Evolutionary conservation across 64 coral and sea anemone genomes (phyloP), one percentile per base, ranked within the genome.

Genomic region (Montipora sp.): DNA sequence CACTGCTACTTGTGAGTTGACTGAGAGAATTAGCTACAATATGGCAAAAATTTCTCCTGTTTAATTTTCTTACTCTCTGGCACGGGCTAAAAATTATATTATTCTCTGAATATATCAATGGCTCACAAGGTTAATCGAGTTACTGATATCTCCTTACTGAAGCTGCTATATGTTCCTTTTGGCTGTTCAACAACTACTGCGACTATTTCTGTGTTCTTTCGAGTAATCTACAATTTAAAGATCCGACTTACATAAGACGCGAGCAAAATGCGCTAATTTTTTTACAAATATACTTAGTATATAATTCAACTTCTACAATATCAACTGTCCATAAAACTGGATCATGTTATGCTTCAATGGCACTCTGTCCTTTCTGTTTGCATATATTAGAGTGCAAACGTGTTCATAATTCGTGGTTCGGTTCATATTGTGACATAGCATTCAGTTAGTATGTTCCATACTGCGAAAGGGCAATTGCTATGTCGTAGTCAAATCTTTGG

Each of bases 261-360:
- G 77, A 48, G 53, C 19, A 49, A 85, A 49, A 50, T 85, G 82
- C 66, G 82, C 65, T 85, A 85, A 66, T 36, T 44, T 85, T 57
- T 50, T 22, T 19, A 85, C 45, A 66, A 49, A 85, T 85, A 71
- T 85, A 85, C 82, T 48, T 63, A 70, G 82, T 85, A 85, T 85
- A 85, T 85, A 85, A 71, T 82, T 48, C 19, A 47, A 84, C 61
- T 66, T 66, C 8, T 48, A 49, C 18, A 13, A 72, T 44, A 21
- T 9, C 22, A 19, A 67, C 24, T 2, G 27, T 71, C 65, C 82
- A 72, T 85, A 71, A 51, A 85, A 85, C 44, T 85, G 82, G 65
- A 85, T 85, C 10, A 71, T 47, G 8, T 49, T 20, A 10, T 67
- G 36, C 36, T 10, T 57, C 10, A 60, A 14, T 65, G 24, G 50